Base-by-base conservation (phyloP, 2,113 vertebrate genomes). In the Clupea harengus region DNA sequence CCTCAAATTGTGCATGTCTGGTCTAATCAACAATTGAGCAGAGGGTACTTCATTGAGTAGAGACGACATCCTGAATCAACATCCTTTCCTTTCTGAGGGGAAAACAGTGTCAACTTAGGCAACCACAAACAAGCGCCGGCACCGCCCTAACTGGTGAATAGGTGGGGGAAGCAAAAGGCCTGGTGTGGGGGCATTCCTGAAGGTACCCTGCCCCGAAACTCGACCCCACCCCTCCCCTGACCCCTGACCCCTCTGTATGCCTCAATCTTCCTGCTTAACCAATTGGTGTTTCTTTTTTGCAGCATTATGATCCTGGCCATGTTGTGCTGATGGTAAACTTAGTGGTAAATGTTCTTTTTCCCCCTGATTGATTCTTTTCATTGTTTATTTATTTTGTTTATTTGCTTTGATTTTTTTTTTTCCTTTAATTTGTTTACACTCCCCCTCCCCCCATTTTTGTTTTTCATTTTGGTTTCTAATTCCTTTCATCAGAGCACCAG, bases 251-350 rank as follows among this genome's bases (percentile, higher is more conserved):
- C 49, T 97, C 96, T 95, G 93, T 96, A 92, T 97, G 94, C 96
- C 96, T 97, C 88, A 96, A 96, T 97, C 96, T 98, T 97, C 96
- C 96, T 98, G 95, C 97, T 98, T 99, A 99, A 99, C 97, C 97
- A 97, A 98, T 95, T 98, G 97, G 95, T 99, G 96, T 99, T 99
- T 99, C 97, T 99, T 98, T 99, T 99, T 99, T 99, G 98, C 98
- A 99, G 98, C 96, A 93, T 97, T 99, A 96, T 99, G 97, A 99
- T 97, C 98, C 97, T 96, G 98, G 97, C 97, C 98, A 98, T 99
- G 98, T 99, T 99, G 98, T 99, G 98, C 97, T 98, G 98, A 99
- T 99, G 98, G 98, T 99, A 99, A 99, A 98, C 97, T 99, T 99
- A 99, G 98, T 99, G 98, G 98, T 99, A 99, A 99, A 99, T 98